Conservation (phyloP, 2,888 invertebrate species). For the Priocnemis perturbator region DNA sequence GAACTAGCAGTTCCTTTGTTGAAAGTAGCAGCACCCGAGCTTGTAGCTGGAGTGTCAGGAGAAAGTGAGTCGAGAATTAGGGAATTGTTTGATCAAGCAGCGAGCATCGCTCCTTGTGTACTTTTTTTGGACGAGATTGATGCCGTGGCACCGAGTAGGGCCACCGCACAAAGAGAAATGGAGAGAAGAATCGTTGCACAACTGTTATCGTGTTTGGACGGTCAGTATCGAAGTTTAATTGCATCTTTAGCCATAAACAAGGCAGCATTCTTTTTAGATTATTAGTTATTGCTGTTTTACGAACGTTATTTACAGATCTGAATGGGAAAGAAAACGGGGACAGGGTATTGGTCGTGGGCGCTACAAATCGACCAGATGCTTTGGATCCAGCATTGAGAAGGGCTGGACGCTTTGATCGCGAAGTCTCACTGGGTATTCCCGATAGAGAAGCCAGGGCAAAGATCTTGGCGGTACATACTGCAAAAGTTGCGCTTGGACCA, state of each 20-base stretch:
- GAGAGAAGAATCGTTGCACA: constrained; percentile 96
- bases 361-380: constrained; percentile 94
- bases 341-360: constrained; percentile 92
- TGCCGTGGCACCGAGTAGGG: constrained; percentile 93
- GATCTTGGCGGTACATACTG: constrained; percentile 85
- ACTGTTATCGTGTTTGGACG: constrained; percentile 91
- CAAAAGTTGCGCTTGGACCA: constrained; percentile 81
- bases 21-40: constrained; percentile 92
- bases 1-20: constrained; percentile 90
- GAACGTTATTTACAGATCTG: constrained; percentile 33
- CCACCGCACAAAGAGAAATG: constrained; percentile 96
- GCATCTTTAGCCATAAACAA: too few species aligned
- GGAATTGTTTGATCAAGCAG: constrained; percentile 91
- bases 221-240: constrained; percentile 67
- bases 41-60: constrained; percentile 96
- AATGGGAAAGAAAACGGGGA: constrained; percentile 77
- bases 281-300: neutral
- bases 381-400: constrained; percentile 94
- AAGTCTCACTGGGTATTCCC: constrained; percentile 95
- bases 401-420: constrained; percentile 95
- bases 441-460: constrained; percentile 87
- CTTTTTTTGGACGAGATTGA: constrained; percentile 98
- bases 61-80: constrained; percentile 96
- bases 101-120: constrained; percentile 85
- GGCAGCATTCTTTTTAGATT: constrained; percentile 26